These are phyloP conservation scores for Toxotes lorentzi DNA, from an alignment of 2,797 vertebrate species.

Conservation along the genomic window DNA sequence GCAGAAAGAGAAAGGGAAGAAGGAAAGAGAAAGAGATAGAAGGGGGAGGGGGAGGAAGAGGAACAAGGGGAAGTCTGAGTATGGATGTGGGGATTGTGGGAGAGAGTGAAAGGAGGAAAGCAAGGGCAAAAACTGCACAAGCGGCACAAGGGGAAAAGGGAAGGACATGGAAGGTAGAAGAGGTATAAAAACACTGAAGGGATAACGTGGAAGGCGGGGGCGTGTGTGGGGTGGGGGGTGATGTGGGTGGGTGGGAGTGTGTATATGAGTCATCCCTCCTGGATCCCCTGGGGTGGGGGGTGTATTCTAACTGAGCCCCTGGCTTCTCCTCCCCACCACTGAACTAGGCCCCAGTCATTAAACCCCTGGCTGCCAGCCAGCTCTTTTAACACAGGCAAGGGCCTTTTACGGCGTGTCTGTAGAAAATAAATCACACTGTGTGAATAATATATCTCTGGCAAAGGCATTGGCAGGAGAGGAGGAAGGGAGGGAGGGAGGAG, in stretches of 20 bases:
- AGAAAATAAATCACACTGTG: conserved; percentile 99
- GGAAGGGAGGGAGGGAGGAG: conserved; percentile 72
- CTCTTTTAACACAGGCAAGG: conserved; percentile 96
- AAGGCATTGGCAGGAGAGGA: conserved; percentile 87
- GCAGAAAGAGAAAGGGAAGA: conserved; percentile 64
- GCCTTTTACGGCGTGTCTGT: conserved; percentile 98
- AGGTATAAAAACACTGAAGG: conserved; percentile 57
- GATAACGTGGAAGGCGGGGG: conserved; percentile 57
- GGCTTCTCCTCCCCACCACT: conserved; percentile 95
- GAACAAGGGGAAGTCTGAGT: conserved; percentile 41
- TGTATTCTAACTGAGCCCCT: conserved; percentile 95
- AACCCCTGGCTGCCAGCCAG: conserved; percentile 97
- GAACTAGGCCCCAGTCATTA: conserved; percentile 99
- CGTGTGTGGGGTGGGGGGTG: conserved; percentile 22
- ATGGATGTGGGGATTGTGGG: conserved; percentile 46
- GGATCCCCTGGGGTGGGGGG: conserved; percentile 86
- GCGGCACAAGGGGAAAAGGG: conserved; percentile 57
- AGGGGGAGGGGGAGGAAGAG: conserved; percentile 35
- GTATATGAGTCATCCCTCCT: conserved; percentile 85
- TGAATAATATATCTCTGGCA: conserved; percentile 96
- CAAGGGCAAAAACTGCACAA: conserved; percentile 59
- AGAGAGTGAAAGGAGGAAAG: conserved; percentile 49
- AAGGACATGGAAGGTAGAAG: conserved; percentile 60
- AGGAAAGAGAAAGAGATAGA: conserved; percentile 34
- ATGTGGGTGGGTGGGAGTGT: conserved; percentile 28